phyloP scores from a whole-genome alignment of 2,797 vertebrate species.

The Synanceia verrucosa region DNA sequence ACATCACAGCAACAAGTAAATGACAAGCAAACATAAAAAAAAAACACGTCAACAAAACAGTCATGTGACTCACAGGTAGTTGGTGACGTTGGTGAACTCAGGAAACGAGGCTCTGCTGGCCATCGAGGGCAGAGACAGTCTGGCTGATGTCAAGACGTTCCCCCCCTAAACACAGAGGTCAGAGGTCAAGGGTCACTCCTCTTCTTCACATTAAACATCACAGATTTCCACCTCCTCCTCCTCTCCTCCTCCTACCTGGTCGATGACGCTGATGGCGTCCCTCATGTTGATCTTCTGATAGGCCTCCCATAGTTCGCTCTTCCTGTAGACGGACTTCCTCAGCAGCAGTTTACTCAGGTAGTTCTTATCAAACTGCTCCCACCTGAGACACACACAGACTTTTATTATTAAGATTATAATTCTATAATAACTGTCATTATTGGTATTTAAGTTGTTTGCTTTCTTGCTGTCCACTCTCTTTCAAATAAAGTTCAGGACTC shows the following conservation, averaged over 20 bases:
- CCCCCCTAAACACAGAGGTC: conserved; percentile 83
- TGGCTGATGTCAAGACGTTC: conserved; percentile 89
- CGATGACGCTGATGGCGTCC: conserved; percentile 94
- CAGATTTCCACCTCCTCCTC: too few species aligned
- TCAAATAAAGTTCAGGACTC: too few species aligned
- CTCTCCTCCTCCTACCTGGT: conserved; percentile 73
- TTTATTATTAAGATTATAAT: too few species aligned
- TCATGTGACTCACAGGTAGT: conserved; percentile 89
- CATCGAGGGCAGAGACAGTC: conserved; percentile 93
- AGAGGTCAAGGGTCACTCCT: background rate
- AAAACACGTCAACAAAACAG: too few species aligned
- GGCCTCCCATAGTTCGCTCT: conserved; percentile 95
- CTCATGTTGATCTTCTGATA: conserved; percentile 98
- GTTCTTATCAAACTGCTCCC: conserved; percentile 98
- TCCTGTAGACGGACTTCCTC: conserved; percentile 93
- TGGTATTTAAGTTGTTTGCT: too few species aligned
- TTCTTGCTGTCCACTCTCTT: too few species aligned
- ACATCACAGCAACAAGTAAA: too few species aligned
- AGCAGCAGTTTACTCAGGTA: conserved; percentile 95
- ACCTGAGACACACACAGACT: conserved; percentile 79
- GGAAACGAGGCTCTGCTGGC: conserved; percentile 92
- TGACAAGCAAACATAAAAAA: too few species aligned
- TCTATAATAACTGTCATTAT: too few species aligned
- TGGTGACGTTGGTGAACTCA: conserved; percentile 95
- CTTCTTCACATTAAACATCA: too few species aligned